These are phyloP conservation scores for Calephelis perditalis DNA, from an alignment of 2,888 invertebrate genomes.

Conservation along the genomic window DNA sequence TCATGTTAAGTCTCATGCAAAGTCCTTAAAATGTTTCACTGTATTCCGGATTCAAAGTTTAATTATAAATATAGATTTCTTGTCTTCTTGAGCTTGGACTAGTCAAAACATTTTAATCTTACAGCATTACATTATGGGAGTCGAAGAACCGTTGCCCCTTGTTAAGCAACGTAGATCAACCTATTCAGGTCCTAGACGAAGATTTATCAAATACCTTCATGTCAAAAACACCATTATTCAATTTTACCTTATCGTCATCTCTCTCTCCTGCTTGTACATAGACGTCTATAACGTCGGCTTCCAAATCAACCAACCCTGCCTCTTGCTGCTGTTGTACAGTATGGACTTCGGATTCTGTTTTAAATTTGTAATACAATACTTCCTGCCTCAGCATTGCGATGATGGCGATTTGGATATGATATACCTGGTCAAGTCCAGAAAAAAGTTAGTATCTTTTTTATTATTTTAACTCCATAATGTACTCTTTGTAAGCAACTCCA, in stretches of 20 bases:
- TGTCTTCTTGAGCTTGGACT: too few relatives aligned
- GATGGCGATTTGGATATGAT: conserved; percentile 31
- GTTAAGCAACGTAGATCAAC: conserved; percentile 13
- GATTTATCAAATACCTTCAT: conserved; percentile 36
- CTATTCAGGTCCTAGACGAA: conserved; percentile 20
- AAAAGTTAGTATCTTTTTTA: conserved; percentile 35
- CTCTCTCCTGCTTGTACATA: conserved; percentile 43
- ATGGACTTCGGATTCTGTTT: conserved; percentile 48
- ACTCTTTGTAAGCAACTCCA: too few relatives aligned
- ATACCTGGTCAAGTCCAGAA: conserved; percentile 34
- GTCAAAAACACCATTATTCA: conserved; percentile 38
- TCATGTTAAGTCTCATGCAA: too few relatives aligned
- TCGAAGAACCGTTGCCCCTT: neutral
- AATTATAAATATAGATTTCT: too few relatives aligned
- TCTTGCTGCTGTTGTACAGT: conserved; percentile 43
- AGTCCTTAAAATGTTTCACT: too few relatives aligned
- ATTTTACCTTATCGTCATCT: conserved; percentile 45
- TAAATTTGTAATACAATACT: conserved; percentile 46
- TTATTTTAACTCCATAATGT: neutral
- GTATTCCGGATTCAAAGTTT: too few relatives aligned
- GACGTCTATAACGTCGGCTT: conserved; percentile 60
- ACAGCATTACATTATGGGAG: conserved; percentile 46
- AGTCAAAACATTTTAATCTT: conserved; percentile 16
- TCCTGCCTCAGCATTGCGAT: conserved; percentile 37
- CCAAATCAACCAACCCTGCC: conserved; percentile 40